Evolutionary conservation across 2,888 invertebrate species (phyloP).

Genomic region (Nymphalis polychloros): DNA sequence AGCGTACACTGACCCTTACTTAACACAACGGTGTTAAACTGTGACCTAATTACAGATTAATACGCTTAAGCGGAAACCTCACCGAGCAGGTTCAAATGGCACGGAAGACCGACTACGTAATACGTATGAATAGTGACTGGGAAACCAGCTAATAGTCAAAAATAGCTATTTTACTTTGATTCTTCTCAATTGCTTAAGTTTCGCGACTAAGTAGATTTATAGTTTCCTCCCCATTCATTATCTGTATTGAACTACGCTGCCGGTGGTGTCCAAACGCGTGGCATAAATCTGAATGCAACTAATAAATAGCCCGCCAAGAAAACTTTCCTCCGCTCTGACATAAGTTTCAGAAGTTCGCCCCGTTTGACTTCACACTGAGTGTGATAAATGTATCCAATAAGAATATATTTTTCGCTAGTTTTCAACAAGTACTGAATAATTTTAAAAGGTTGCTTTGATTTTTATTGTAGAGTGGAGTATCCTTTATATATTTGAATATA

Average conservation of each 20-base stretch:
- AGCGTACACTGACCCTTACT: constrained; percentile 71
- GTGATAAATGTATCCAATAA: constrained; percentile 34
- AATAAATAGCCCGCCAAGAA: constrained; percentile 61
- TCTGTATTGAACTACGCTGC: constrained; percentile 68
- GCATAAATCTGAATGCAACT: constrained; percentile 80
- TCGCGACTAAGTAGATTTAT: constrained; percentile 77
- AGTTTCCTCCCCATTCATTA: constrained; percentile 81
- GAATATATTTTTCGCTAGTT: constrained; percentile 19
- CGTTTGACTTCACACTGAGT: constrained; percentile 38
- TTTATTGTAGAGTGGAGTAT: background rate
- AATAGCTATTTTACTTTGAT: constrained; percentile 69
- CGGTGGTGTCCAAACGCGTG: constrained; percentile 48
- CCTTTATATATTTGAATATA: no score
- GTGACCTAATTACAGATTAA: constrained; percentile 81
- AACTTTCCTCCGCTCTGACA: constrained; percentile 61
- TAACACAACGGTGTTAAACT: constrained; percentile 71
- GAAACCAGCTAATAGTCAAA: constrained; percentile 62
- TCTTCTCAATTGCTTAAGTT: constrained; percentile 74
- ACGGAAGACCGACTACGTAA: constrained; percentile 60
- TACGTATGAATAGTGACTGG: constrained; percentile 49
- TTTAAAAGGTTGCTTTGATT: constrained; percentile 26
- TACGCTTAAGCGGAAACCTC: constrained; percentile 81
- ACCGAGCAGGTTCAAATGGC: constrained; percentile 78
- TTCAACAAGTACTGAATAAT: constrained; percentile 26
- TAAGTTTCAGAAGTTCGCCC: constrained; percentile 56